Evolutionary conservation across 2,113 vertebrate species (phyloP).

Genomic region (Rousettus leschenaultii): DNA sequence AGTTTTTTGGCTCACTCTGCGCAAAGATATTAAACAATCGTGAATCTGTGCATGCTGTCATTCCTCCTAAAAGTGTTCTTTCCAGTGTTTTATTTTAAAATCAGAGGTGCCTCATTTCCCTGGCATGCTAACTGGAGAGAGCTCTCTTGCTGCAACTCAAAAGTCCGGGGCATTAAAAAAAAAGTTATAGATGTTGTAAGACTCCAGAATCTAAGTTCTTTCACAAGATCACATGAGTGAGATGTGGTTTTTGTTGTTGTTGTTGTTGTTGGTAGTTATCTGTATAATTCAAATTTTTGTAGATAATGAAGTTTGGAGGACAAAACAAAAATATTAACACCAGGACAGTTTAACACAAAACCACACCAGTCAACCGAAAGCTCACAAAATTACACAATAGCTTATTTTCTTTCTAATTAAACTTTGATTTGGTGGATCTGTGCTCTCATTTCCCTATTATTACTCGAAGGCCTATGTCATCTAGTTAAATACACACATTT

Average conservation of each 20-base stretch:
- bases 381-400: neutral
- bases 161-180: neutral
- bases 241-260: neutral
- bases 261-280: neutral
- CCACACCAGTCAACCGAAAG: neutral
- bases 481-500: neutral
- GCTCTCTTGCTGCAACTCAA: neutral
- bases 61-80: neutral
- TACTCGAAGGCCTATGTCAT: neutral
- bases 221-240: neutral
- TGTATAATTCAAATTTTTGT: neutral
- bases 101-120: neutral
- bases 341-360: neutral
- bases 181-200: neutral
- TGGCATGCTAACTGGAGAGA: neutral
- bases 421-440: neutral
- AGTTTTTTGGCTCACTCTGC: neutral
- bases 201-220: neutral
- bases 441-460: neutral
- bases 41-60: neutral
- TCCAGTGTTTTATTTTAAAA: neutral
- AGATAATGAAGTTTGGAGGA: neutral
- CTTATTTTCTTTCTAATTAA: neutral
- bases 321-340: neutral
- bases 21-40: neutral